Base-by-base conservation (phyloP, 2,113 vertebrate genomes). In the Erpornis zantholeuca region DNA sequence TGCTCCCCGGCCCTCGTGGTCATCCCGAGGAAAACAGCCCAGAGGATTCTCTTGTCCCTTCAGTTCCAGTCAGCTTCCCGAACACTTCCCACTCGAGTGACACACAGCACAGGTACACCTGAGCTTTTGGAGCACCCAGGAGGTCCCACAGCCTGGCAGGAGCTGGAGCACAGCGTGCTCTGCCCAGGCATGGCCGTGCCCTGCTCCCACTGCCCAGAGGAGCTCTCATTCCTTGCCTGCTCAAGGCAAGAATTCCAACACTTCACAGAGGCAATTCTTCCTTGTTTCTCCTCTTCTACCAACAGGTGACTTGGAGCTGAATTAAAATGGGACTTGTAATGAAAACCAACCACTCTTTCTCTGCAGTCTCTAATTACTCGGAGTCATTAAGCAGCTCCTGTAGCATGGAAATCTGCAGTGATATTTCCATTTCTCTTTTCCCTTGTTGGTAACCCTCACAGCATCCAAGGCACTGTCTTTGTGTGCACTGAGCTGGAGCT, bases 221-320 rank as follows among this genome's bases (percentile, higher is more conserved):
- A 90, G 16, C 29, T 72, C 82, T 78, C 82, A 71, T 90, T 80
- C 88, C 63, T 82, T 21, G 50, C 79, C 50, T 95, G 79, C 80
- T 63, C 88, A 81, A 73, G 72, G 49, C 56, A 68, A 91, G 66
- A 52, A 14, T 76, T 77, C 86, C 16, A 11, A 72, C 61, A 71
- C 91, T 91, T 86, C 36, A 82, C 60, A 91, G 57, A 35, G 28
- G 49, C 54, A 94, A 45, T n/a, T 47, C 60, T 65, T 9, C 10
- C 17, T 52, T 83, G 69, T 82, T 95, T 86, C 38, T 44, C 59
- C 54, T 65, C 38, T 85, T 61, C 54, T 79, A 71, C 66, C 60
- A 85, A 71, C 69, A 96, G 75, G 63, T 96, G 90, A 96, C 44
- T 96, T 82, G 45, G 77, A 84, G 40, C 47, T 60, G 86, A 92